A percentile compares a stretch with the other conserved stretches of the same genome.
Conservation (phyloP, 1,140 invertebrate species). For the Drosophila trapezifrons region DNA sequence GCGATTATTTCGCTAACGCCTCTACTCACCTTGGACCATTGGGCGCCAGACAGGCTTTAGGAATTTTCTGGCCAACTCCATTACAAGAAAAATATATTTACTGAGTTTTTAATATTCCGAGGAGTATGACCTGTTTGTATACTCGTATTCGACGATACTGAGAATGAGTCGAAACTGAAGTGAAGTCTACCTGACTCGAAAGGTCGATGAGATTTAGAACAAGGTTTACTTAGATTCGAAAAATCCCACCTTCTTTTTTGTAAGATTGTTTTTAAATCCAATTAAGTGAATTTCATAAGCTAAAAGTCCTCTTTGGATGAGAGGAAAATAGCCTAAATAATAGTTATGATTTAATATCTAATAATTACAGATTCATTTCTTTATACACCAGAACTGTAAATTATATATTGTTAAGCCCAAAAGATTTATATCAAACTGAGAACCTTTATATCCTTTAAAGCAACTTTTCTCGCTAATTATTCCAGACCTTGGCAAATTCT, state of each 20-base stretch:
- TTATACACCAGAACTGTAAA: background rate
- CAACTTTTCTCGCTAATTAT: background rate
- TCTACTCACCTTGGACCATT: slow-evolving; percentile 19
- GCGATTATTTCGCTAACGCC: rapidly evolving
- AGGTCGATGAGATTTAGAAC: background rate
- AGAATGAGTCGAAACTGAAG: background rate
- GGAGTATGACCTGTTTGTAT: background rate
- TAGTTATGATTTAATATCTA: background rate
- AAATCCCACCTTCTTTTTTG: too few relatives aligned
- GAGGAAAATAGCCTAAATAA: background rate
- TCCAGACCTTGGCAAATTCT: slow-evolving; percentile 1
- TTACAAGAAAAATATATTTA: slow-evolving; percentile 22
- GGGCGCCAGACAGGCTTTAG: slow-evolving; percentile 44
- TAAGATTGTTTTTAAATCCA: too few relatives aligned
- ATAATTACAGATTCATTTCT: background rate
- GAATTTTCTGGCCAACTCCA: slow-evolving; percentile 45
- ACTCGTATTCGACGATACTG: slow-evolving; percentile 3
- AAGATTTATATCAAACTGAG: too few relatives aligned
- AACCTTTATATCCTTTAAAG: background rate
- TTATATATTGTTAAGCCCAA: too few relatives aligned
- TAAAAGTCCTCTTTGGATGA: too few relatives aligned
- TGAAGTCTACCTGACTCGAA: too few relatives aligned
- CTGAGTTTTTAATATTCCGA: background rate
- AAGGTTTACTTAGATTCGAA: background rate
- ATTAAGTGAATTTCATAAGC: too few relatives aligned